Percentiles rank a stretch among this genome's conserved stretches.
Evolutionary conservation across 2,113 vertebrate species (phyloP).

Genomic region (Tinamus guttatus): DNA sequence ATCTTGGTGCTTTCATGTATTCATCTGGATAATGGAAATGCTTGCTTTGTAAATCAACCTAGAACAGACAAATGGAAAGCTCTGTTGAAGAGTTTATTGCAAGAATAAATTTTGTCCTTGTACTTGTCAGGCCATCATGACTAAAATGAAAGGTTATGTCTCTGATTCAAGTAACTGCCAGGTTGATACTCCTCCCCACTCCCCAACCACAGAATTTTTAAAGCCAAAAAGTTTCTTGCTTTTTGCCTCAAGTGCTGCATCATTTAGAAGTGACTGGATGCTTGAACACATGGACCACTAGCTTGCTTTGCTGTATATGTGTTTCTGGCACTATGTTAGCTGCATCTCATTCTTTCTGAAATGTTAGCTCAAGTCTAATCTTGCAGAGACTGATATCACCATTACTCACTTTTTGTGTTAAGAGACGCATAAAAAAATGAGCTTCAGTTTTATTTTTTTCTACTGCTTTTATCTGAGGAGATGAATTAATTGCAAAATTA

Average conservation of each 20-base stretch:
- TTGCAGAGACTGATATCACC: not conserved
- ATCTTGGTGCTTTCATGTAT: not conserved
- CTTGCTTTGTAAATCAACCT: not conserved
- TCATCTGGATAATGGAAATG: not conserved
- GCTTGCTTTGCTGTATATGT: not conserved
- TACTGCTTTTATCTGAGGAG: not conserved
- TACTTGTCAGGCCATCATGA: not conserved
- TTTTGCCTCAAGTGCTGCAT: not conserved
- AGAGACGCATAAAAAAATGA: not conserved
- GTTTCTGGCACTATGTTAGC: not conserved
- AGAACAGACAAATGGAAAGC: not conserved
- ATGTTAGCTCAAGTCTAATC: not conserved
- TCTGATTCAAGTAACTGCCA: not conserved
- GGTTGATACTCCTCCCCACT: not conserved
- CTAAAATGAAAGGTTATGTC: constrained; percentile 9
- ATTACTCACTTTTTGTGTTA: not conserved
- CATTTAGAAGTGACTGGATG: not conserved
- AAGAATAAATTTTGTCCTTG: not conserved
- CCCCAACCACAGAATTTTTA: not conserved
- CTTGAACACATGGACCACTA: not conserved
- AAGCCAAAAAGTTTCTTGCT: not conserved
- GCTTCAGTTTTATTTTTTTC: not conserved
- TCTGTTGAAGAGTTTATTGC: not conserved
- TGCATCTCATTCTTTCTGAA: not conserved
- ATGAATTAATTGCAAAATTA: not conserved